A percentile compares a stretch with the other conserved stretches of the same genome.
phyloP scores from a whole-genome alignment of 2,797 vertebrate species.

The Sebastes oblongus region DNA sequence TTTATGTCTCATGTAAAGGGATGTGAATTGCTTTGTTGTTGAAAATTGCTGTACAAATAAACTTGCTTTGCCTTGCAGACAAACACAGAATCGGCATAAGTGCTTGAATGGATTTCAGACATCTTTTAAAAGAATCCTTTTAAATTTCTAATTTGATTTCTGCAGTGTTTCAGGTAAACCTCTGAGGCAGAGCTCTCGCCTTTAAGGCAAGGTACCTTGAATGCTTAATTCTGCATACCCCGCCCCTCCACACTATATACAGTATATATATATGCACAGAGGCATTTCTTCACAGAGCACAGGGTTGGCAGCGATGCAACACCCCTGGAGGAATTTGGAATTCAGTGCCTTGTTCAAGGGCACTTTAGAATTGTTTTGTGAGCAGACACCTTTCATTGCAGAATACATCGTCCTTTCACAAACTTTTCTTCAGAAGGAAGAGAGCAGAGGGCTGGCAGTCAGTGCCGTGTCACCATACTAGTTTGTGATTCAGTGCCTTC shows the following conservation, averaged over 20 bases:
- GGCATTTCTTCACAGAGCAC: slow-evolving; percentile 35
- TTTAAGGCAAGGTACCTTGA: background rate
- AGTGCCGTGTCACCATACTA: slow-evolving; percentile 36
- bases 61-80: background rate
- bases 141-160: background rate
- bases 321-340: slow-evolving; percentile 60
- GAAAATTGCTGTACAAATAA: background rate
- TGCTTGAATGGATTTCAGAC: background rate
- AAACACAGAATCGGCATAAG: background rate
- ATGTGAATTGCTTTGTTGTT: background rate
- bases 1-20: background rate
- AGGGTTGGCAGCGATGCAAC: slow-evolving; percentile 45
- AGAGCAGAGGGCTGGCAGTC: slow-evolving; percentile 44
- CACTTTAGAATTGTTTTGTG: slow-evolving; percentile 60
- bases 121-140: background rate
- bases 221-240: slow-evolving; percentile 19
- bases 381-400: slow-evolving; percentile 56
- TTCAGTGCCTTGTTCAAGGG: slow-evolving; percentile 68
- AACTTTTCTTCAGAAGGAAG: slow-evolving; percentile 56
- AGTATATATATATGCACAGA: slow-evolving; percentile 26
- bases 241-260: background rate
- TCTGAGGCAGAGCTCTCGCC: background rate
- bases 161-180: background rate
- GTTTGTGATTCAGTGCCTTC: slow-evolving; percentile 61
- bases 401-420: slow-evolving; percentile 57